Evolutionary conservation across 2,888 invertebrate genomes (phyloP).

Genomic region (Drosophila demipolita): DNA sequence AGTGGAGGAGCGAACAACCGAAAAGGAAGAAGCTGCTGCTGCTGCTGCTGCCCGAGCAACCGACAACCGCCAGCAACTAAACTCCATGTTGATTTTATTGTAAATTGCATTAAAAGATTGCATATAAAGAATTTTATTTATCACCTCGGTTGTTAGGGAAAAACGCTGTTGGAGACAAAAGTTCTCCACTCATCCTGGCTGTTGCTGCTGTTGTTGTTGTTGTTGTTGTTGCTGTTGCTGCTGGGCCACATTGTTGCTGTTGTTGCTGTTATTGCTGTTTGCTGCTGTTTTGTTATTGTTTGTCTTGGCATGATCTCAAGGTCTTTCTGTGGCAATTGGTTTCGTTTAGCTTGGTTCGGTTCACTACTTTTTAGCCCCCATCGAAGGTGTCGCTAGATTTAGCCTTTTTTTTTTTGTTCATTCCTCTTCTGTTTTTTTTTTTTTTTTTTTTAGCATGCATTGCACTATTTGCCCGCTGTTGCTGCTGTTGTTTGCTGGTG

Average conservation of each 20-base stretch:
- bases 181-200: constrained; percentile 43
- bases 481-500: constrained; percentile 35
- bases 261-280: constrained; percentile 37
- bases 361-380: constrained; percentile 34
- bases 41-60: constrained; percentile 18
- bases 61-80: constrained; percentile 61
- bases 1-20: constrained; percentile 34
- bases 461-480: constrained; percentile 46
- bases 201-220: constrained; percentile 20
- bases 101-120: constrained; percentile 83
- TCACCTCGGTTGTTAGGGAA: constrained; percentile 82
- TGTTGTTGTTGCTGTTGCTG: constrained; percentile 23
- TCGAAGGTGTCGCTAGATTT: constrained; percentile 55
- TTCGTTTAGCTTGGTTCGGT: constrained; percentile 25
- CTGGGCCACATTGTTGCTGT: constrained; percentile 30
- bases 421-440: constrained; percentile 13
- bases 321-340: constrained; percentile 65
- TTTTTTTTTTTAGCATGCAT: constrained; percentile 33
- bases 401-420: constrained; percentile 8
- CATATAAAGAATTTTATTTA: constrained; percentile 84
- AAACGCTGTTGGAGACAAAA: constrained; percentile 83
- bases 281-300: constrained; percentile 62
- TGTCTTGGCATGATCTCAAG: constrained; percentile 69
- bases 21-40: constrained; percentile 39
- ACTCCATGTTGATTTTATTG: constrained; percentile 82